Evolutionary conservation across 1,140 invertebrate genomes (phyloP).

Genomic region (Carposina sasakii): DNA sequence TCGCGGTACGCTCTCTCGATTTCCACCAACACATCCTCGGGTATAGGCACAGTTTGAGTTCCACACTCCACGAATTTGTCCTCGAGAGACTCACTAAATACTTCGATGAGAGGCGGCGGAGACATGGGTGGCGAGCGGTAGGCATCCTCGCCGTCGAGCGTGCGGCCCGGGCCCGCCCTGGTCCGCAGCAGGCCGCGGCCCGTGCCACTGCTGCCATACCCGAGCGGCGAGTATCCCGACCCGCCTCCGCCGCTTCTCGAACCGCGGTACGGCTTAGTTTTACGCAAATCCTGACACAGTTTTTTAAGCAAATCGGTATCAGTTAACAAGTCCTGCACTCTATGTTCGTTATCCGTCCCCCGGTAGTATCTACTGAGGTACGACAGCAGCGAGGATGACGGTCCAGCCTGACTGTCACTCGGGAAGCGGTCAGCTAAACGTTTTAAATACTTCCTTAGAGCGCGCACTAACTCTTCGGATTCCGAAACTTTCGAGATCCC

Average conservation of each 20-base stretch:
- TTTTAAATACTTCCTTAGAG: conserved; percentile 76
- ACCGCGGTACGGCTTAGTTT: conserved; percentile 78
- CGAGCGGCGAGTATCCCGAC: conserved; percentile 34
- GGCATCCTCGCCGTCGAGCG: conserved; percentile 53
- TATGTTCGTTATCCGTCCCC: conserved; percentile 76
- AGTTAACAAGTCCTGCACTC: conserved; percentile 80
- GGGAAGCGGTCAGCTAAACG: conserved; percentile 40
- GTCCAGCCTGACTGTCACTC: conserved; percentile 62
- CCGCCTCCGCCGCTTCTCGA: conserved; percentile 45
- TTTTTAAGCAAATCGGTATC: conserved; percentile 81
- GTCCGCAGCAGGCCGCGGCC: conserved; percentile 50
- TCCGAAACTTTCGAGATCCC: conserved; percentile 64
- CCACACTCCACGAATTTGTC: conserved; percentile 66
- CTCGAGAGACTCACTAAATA: conserved; percentile 75
- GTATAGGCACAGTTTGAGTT: conserved; percentile 76
- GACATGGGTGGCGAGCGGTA: conserved; percentile 61
- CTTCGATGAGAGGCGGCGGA: conserved; percentile 80
- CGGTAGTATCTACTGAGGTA: conserved; percentile 80
- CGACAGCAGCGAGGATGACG: conserved; percentile 74
- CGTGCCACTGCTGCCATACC: conserved; percentile 33
- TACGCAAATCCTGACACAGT: conserved; percentile 80
- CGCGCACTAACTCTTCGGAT: conserved; percentile 77
- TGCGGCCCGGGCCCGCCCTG: conserved; percentile 47
- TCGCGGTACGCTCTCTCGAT: conserved; percentile 62
- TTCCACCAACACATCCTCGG: conserved; percentile 68